Conservation (phyloP, 2,888 invertebrate species). For the Silvanus unidentatus region DNA sequence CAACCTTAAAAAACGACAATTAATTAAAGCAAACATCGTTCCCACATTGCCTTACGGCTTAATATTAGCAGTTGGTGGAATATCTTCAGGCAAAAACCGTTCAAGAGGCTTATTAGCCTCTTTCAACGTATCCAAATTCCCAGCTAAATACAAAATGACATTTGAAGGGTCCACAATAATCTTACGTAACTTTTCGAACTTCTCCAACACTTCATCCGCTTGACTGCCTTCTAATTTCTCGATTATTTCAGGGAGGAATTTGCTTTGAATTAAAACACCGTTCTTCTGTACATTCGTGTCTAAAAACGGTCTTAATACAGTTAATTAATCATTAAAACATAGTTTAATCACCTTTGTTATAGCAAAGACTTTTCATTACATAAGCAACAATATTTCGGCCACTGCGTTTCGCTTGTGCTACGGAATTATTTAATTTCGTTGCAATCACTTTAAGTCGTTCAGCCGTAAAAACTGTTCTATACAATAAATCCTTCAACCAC, state of each 20-base stretch:
- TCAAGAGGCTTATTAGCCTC: slow-evolving; percentile 44
- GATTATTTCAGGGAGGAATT: slow-evolving; percentile 65
- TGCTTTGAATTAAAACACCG: slow-evolving; percentile 69
- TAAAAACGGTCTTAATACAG: slow-evolving; percentile 30
- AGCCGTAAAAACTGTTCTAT: slow-evolving; percentile 61
- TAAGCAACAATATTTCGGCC: slow-evolving; percentile 64
- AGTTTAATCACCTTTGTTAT: slow-evolving; percentile 34
- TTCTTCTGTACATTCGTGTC: slow-evolving; percentile 68
- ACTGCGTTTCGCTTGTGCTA: slow-evolving; percentile 66
- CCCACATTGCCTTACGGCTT: slow-evolving; percentile 12
- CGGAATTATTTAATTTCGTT: slow-evolving; percentile 75
- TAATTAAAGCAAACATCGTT: no score
- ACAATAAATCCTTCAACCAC: slow-evolving; percentile 72
- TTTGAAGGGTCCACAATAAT: slow-evolving; percentile 56
- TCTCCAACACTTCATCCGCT: slow-evolving; percentile 47
- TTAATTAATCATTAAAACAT: neutral
- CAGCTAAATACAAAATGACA: slow-evolving; percentile 65
- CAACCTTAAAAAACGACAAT: slow-evolving; percentile 31
- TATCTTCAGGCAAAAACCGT: slow-evolving; percentile 22
- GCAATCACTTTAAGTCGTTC: slow-evolving; percentile 74
- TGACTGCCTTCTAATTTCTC: slow-evolving; percentile 51
- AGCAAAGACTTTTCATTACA: slow-evolving; percentile 56
- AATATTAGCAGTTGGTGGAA: neutral
- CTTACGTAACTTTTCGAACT: slow-evolving; percentile 55
- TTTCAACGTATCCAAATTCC: slow-evolving; percentile 60